phyloP scores from a whole-genome alignment of 2,113 vertebrate species.

The Todiramphus chloris region DNA sequence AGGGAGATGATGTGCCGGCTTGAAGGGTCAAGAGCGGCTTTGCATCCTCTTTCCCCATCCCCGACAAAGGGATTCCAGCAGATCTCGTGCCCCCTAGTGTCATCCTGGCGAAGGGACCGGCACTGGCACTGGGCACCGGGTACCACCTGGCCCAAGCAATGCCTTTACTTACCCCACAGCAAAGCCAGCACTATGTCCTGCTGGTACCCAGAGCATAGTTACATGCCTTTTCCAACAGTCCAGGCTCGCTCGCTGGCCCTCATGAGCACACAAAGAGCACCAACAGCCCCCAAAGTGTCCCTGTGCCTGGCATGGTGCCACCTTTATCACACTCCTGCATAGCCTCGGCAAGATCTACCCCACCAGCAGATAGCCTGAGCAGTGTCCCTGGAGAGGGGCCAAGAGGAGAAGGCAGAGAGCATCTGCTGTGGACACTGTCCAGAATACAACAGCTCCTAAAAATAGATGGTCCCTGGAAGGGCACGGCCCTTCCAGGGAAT shows the following conservation, averaged over 20 bases:
- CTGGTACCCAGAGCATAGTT: rapidly evolving
- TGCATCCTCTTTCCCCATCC: not conserved
- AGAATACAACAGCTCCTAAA: slow-evolving; percentile 59
- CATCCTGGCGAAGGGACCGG: slow-evolving; percentile 7
- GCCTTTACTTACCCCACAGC: not conserved
- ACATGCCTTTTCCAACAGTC: not conserved
- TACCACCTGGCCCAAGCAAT: not conserved
- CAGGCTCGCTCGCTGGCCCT: not conserved
- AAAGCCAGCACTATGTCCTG: not conserved
- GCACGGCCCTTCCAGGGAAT: not conserved
- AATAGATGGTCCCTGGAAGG: slow-evolving; percentile 52
- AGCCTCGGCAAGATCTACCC: not conserved
- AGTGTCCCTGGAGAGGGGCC: not conserved
- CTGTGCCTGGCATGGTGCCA: rapidly evolving
- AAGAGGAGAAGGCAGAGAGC: slow-evolving; percentile 46
- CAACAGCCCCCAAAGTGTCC: not conserved
- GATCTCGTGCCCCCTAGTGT: slow-evolving; percentile 66
- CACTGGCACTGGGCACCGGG: not conserved
- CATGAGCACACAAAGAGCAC: rapidly evolving
- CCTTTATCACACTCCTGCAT: rapidly evolving
- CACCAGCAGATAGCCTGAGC: not conserved
- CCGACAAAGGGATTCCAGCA: slow-evolving; percentile 46
- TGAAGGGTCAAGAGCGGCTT: not conserved
- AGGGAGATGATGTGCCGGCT: not conserved
- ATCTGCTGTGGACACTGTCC: slow-evolving; percentile 55